Base-by-base conservation (phyloP, 2,888 invertebrate species). In the Drosophila paramelanica region DNA sequence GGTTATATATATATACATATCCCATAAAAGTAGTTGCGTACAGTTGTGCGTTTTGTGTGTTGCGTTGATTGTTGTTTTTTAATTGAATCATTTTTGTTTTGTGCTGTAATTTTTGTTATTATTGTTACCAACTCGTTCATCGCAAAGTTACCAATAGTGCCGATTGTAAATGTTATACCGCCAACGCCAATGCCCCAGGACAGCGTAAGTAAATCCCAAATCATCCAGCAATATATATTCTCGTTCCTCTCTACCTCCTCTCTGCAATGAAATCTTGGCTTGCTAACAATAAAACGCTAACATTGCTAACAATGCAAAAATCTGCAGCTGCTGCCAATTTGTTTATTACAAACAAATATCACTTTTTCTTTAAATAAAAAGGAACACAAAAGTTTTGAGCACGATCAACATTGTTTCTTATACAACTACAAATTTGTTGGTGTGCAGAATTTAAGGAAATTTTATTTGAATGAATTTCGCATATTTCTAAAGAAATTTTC, bases 91-190 rank as follows among this genome's bases (percentile, higher is more conserved):
- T 82, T 82, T 82, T 64, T 52, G 56, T 75, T 76, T 75, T 20
- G 67, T 64, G 72, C 60, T 47, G 55, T 76, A 60, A 67, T 78
- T 36, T 4, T 36, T 73, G 62, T 77, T 70, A 53, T 58, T 58
- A 50, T 67, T 73, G 47, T 68, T 59, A 67, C 50, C 76, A 60
- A 76, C 66, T 75, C 60, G 70, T 39, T 79, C 80, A 85, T 82
- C 85, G 82, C 73, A 70, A 79, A 89, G 80, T 88, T 89, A 66
- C 89, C 87, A 73, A 88, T 89, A 68, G 88, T 89, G 81, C 89
- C 89, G 79, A 87, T 89, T 77, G 85, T 89, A 65, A 79, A 81
- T 83, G 75, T 85, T 43, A 83, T 78, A 69, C 85, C 89, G 77
- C 78, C 89, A 76, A 77, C 84, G 73, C 81, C 86, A 77, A 72